A percentile compares a stretch with the other conserved stretches of the same genome.
Conservation (phyloP, 2,797 vertebrate genomes). For the Megalops cyprinoides region DNA sequence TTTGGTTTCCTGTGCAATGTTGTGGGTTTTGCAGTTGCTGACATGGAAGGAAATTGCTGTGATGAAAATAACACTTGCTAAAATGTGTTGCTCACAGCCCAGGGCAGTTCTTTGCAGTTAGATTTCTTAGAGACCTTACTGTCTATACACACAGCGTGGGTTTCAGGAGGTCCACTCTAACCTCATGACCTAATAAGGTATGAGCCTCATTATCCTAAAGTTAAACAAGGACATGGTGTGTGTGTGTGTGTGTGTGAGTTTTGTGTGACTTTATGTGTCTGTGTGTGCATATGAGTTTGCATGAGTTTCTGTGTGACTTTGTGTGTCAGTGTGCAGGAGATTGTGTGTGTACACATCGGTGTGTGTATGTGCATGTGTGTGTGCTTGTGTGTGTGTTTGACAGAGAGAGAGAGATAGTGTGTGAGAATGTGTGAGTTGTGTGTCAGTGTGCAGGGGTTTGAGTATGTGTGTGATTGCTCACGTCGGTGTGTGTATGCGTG, state of each 20-base stretch:
- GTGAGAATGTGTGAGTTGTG: neutral
- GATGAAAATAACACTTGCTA: no score
- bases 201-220: neutral
- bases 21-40: no score
- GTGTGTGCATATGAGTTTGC: neutral
- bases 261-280: neutral
- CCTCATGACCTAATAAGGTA: no score
- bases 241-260: neutral
- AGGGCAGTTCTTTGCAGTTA: no score
- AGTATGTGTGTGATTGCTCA: neutral
- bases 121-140: no score
- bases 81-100: no score
- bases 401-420: no score
- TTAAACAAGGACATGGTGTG: conserved; percentile 1
- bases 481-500: conserved; percentile 1
- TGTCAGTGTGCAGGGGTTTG: neutral
- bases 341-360: neutral
- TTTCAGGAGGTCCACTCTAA: no score
- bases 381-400: neutral
- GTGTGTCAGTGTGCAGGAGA: neutral
- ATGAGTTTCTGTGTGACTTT: neutral
- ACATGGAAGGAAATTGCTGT: no score
- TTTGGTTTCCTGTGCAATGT: no score
- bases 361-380: neutral
- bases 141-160: no score